phyloP scores from a whole-genome alignment of 2,797 vertebrate species.

The Lophura swinhoii region DNA sequence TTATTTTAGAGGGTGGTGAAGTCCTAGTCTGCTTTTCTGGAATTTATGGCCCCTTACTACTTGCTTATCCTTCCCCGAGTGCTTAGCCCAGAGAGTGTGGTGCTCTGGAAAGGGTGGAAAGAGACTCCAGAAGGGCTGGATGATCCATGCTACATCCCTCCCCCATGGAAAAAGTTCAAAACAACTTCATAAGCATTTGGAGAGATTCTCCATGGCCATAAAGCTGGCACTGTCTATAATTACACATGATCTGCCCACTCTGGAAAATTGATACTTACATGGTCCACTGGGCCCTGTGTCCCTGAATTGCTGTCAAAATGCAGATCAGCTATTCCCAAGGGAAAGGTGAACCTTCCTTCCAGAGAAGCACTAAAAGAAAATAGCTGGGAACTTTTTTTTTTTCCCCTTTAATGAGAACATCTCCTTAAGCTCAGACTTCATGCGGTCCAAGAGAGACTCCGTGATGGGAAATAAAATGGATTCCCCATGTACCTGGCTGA shows the following conservation, averaged over 20 bases:
- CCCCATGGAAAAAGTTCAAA: slow-evolving; percentile 51
- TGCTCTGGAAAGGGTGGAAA: background rate
- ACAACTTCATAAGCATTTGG: slow-evolving; percentile 55
- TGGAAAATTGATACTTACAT: slow-evolving; percentile 69
- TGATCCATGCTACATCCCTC: background rate
- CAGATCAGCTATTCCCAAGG: slow-evolving; percentile 54
- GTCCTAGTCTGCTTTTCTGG: background rate
- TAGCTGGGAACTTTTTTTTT: background rate
- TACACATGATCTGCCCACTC: slow-evolving; percentile 59
- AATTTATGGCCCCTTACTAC: background rate
- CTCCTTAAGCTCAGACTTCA: background rate
- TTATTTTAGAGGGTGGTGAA: background rate
- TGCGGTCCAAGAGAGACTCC: background rate
- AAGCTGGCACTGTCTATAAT: slow-evolving; percentile 64
- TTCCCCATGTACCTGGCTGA: fast-evolving
- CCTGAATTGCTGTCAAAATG: slow-evolving; percentile 62
- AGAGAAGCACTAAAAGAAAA: background rate
- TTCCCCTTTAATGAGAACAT: background rate
- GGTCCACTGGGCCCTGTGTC: slow-evolving; percentile 48
- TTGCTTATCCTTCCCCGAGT: background rate
- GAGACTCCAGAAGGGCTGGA: background rate
- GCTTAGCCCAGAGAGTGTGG: background rate
- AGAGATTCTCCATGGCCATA: slow-evolving; percentile 52
- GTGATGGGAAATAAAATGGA: background rate
- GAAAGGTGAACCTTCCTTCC: background rate